Evolutionary conservation across 2,888 invertebrate species (phyloP).

Genomic region (Diaprepes abbreviatus): DNA sequence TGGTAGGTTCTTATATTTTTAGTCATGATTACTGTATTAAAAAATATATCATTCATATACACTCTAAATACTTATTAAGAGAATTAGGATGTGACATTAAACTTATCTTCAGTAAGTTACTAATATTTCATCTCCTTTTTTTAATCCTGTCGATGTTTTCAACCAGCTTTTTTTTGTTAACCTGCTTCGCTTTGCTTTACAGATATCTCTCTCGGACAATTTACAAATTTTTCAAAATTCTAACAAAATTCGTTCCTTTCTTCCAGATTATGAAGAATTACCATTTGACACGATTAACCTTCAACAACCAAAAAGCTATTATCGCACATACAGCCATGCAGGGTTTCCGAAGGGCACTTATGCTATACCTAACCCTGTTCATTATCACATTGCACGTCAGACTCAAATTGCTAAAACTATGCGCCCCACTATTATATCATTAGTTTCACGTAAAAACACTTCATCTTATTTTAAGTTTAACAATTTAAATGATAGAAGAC

Average conservation of each 20-base stretch:
- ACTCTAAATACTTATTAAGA: too few species aligned
- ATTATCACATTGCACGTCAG: constrained; percentile 64
- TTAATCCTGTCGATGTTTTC: background rate
- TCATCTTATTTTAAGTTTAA: background rate
- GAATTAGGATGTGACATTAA: background rate
- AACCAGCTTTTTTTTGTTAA: constrained; percentile 21
- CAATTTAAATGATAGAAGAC: background rate
- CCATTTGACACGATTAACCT: constrained; percentile 21
- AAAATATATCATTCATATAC: too few species aligned
- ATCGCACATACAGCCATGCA: constrained; percentile 64
- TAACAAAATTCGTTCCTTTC: constrained; percentile 43
- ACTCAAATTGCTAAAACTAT: constrained; percentile 56
- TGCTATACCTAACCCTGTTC: constrained; percentile 63
- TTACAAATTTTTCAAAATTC: background rate
- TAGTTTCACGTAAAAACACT: constrained; percentile 39
- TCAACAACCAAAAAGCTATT: constrained; percentile 49
- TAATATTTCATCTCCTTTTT: background rate
- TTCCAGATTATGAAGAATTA: constrained; percentile 57
- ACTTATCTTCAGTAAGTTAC: background rate
- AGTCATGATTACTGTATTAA: too few species aligned
- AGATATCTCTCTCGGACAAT: constrained; percentile 9
- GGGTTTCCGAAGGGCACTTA: constrained; percentile 66
- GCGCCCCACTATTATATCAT: constrained; percentile 59
- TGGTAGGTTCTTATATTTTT: too few species aligned
- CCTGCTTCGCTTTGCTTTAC: constrained; percentile 21